Percentiles rank a stretch among this genome's conserved stretches.
These are phyloP conservation scores for Sebastes nivosus DNA, from an alignment of 2,797 vertebrate species.

Conservation along the genomic window DNA sequence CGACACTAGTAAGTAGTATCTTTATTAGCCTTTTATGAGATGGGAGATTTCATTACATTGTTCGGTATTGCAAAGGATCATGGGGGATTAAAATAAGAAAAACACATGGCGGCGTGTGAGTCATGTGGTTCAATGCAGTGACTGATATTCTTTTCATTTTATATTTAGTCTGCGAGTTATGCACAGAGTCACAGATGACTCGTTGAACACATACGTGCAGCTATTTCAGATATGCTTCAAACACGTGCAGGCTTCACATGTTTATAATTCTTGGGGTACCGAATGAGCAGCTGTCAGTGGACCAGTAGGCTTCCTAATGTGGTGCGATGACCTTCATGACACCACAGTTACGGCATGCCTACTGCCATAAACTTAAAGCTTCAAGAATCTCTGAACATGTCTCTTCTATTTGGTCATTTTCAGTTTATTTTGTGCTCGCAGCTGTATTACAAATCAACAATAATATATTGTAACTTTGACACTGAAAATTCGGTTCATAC, in stretches of 20 bases:
- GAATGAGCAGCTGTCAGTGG: slow-evolving; percentile 59
- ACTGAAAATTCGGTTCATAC: not conserved
- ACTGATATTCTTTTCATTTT: slow-evolving; percentile 40
- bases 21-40: not conserved
- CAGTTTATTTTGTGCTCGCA: not conserved
- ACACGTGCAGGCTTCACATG: slow-evolving; percentile 39
- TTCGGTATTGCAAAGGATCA: slow-evolving; percentile 1
- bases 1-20: not conserved
- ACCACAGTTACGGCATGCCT: not conserved
- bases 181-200: slow-evolving; percentile 30
- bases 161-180: slow-evolving; percentile 64
- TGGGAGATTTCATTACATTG: not conserved
- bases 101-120: slow-evolving; percentile 21
- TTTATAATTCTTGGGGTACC: slow-evolving; percentile 37
- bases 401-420: not conserved
- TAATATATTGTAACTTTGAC: not conserved
- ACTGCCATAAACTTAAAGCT: not conserved
- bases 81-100: not conserved
- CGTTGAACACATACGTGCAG: slow-evolving; percentile 37
- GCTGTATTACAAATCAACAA: not conserved
- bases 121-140: slow-evolving; percentile 1
- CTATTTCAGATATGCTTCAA: slow-evolving; percentile 45
- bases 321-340: not conserved
- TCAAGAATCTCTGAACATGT: not conserved
- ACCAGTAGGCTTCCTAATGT: not conserved